Base-by-base conservation (phyloP, 2,888 invertebrate species). In the Mesochorus sp. region DNA sequence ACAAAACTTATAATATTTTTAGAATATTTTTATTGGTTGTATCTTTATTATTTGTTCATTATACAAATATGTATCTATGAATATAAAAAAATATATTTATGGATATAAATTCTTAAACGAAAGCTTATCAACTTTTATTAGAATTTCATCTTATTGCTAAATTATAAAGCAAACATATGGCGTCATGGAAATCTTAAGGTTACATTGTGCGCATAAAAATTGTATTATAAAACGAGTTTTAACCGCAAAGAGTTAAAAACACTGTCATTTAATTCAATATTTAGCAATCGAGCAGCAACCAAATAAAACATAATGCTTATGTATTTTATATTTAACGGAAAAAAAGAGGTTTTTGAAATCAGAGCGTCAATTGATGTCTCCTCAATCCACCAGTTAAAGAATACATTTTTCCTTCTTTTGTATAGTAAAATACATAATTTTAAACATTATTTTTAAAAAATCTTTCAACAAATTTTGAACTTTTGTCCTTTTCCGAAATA, bases 161-260 rank as follows among this genome's bases (percentile, higher is more conserved):
- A 24, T 21, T 0, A n/a, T 28, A 39, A 59, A 51, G 14, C 37
- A 19, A 49, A 70, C 19, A 34, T 47, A 24, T 31, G 10, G 19
- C 62, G 53, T 72, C 64, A 57, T 8, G 47, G 31, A 1, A 21
- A 31, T 57, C 3, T n/a, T 24, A 12, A 28, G 31, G 53, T 10
- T 17, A 14, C 28, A n/a, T 26, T 6, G 12, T 47, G 10, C 4
- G 34, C 14, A 28, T 34, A 19, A 66, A 34, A 34, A 1, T 1
- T 17, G 31, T 47, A 26, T n/a, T 26, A 21, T 70, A 70, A 19
- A 64, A 55, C 62, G 62, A 62, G 70, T 76, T 55, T 34, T 4
- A 53, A n/a, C 67, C 34, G 12, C 44, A 10, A 26, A 53, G 42
- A 53, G n/a, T n/a, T 31, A 10, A 53, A 31, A 53, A 44, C 51